Conservation (phyloP, 2,888 invertebrate genomes). For the Deilephila elpenor region DNA sequence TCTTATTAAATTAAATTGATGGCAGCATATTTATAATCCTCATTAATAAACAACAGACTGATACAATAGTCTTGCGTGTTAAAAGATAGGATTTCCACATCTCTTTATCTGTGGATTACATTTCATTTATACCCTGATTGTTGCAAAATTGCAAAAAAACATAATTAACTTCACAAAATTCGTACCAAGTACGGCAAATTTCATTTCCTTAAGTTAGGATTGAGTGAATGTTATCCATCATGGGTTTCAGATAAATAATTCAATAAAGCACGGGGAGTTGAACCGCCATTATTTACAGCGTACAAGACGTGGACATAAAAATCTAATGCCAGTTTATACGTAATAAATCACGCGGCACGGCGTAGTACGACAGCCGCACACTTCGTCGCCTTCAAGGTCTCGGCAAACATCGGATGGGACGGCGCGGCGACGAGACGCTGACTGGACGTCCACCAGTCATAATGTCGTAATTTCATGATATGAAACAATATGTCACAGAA, state of each 20-base stretch:
- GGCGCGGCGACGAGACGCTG: too few species aligned
- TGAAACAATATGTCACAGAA: too few species aligned
- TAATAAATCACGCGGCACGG: conserved; percentile 65
- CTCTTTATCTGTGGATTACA: too few species aligned
- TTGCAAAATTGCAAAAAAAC: neutral
- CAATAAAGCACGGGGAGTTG: conserved; percentile 60
- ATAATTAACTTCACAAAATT: neutral
- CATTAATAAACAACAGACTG: too few species aligned
- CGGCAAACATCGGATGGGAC: too few species aligned
- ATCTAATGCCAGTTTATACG: conserved; percentile 70
- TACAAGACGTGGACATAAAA: conserved; percentile 75
- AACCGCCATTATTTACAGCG: conserved; percentile 73
- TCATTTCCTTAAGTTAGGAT: neutral
- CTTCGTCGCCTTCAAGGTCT: neutral
- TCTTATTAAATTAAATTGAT: too few species aligned
- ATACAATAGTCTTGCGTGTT: too few species aligned
- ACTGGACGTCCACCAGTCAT: conserved; percentile 32
- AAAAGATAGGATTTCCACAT: too few species aligned
- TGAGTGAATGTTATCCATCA: conserved; percentile 62
- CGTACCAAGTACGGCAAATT: conserved; percentile 3
- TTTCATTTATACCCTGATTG: too few species aligned
- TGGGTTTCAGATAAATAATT: conserved; percentile 76
- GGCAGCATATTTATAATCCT: too few species aligned
- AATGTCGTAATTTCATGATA: conserved; percentile 26
- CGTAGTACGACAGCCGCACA: conserved; percentile 36